These are phyloP conservation scores for Monopterus albus DNA, from an alignment of 2,113 vertebrate species.

Conservation along the genomic window DNA sequence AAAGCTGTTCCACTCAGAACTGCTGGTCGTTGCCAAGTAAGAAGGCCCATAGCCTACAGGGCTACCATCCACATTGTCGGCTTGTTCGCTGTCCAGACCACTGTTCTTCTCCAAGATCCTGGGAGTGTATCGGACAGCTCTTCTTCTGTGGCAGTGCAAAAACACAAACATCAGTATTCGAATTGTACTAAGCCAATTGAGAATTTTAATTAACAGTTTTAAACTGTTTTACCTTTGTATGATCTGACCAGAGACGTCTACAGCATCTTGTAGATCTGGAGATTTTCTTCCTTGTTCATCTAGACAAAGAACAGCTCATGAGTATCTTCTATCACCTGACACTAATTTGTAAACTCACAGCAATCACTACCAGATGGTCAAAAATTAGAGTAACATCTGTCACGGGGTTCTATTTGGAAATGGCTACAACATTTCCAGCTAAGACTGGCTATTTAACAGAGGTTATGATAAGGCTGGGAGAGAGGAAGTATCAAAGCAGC, in stretches of 20 bases:
- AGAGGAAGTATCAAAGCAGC: conserved; percentile 73
- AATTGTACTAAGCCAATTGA: neutral
- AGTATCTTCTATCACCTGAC: conserved; percentile 2
- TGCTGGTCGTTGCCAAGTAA: conserved; percentile 76
- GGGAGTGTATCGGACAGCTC: conserved; percentile 73
- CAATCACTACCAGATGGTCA: conserved; percentile 23
- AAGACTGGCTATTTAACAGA: conserved; percentile 74
- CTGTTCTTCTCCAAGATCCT: conserved; percentile 55
- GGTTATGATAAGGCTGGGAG: conserved; percentile 64
- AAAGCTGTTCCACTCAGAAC: conserved; percentile 81
- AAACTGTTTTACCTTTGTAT: conserved; percentile 71
- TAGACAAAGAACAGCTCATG: conserved; percentile 49
- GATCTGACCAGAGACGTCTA: conserved; percentile 71
- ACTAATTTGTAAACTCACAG: conserved; percentile 20
- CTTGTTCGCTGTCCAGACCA: conserved; percentile 44
- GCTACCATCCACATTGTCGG: conserved; percentile 55
- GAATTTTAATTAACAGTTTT: no score
- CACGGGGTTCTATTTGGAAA: conserved; percentile 32
- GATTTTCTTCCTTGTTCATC: conserved; percentile 66
- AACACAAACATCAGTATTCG: conserved; percentile 10
- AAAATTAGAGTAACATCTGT: conserved; percentile 48
- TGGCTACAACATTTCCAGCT: conserved; percentile 37
- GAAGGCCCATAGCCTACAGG: conserved; percentile 48
- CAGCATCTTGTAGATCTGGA: conserved; percentile 76
- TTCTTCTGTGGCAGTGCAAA: conserved; percentile 45